Conservation (phyloP, 2,113 vertebrate genomes). For the Corythaixoides concolor region DNA sequence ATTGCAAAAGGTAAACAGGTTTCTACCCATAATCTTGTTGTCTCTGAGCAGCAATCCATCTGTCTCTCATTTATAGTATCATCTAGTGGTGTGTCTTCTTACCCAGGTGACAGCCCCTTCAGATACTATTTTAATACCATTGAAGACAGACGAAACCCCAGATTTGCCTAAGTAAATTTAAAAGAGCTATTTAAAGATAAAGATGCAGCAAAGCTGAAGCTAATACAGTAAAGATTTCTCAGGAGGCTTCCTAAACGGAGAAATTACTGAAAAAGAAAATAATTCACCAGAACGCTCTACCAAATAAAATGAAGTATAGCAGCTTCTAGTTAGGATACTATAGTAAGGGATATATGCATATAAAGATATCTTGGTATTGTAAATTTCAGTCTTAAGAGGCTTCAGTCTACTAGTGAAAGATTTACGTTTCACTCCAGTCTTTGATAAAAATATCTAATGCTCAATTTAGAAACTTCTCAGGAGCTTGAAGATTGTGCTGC, state of each 20-base stretch:
- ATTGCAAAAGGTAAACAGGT: slow-evolving; percentile 50
- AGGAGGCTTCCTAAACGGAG: background rate
- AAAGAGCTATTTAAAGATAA: slow-evolving; percentile 50
- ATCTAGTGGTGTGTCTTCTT: slow-evolving; percentile 19
- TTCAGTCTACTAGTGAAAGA: background rate
- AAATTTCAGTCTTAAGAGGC: slow-evolving; percentile 27
- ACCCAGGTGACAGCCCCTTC: slow-evolving; percentile 24
- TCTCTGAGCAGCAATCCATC: slow-evolving; percentile 55
- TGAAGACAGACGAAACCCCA: slow-evolving; percentile 43
- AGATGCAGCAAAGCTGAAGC: slow-evolving; percentile 49
- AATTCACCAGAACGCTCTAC: slow-evolving; percentile 35
- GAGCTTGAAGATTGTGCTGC: background rate
- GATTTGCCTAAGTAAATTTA: slow-evolving; percentile 52
- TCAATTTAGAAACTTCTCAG: slow-evolving; percentile 24
- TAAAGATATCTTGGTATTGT: background rate
- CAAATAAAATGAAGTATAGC: slow-evolving; percentile 26
- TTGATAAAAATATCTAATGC: slow-evolving; percentile 24
- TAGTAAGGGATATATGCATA: background rate
- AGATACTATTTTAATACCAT: slow-evolving; percentile 26
- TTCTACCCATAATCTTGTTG: slow-evolving; percentile 24
- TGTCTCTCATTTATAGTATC: slow-evolving; percentile 25
- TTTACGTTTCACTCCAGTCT: background rate
- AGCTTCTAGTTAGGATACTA: slow-evolving; percentile 1
- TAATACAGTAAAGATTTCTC: slow-evolving; percentile 50
- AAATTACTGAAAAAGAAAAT: slow-evolving; percentile 49